Conservation (phyloP, 2,113 vertebrate genomes). For the Pterocles burchelli region DNA sequence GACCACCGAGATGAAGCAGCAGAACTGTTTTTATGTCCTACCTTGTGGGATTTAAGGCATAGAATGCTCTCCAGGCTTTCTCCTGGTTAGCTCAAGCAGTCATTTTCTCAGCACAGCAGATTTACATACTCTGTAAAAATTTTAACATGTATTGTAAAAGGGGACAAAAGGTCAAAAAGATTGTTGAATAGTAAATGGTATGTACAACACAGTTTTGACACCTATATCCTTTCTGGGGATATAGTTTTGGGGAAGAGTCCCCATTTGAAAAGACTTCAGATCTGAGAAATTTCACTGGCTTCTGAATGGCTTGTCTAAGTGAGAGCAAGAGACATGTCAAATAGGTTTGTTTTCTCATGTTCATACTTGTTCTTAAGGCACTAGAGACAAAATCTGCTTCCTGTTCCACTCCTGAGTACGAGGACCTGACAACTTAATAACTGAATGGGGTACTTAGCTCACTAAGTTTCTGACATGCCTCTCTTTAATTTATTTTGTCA, state of each 20-base stretch:
- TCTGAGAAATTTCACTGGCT: neutral
- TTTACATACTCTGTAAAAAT: neutral
- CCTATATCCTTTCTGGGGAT: neutral
- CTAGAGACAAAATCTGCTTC: neutral
- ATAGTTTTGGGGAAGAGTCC: neutral
- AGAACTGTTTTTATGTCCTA: neutral
- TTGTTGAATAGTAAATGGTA: neutral
- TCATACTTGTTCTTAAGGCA: neutral
- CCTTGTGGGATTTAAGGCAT: neutral
- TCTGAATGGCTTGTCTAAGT: neutral
- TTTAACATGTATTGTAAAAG: neutral
- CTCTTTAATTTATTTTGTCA: neutral
- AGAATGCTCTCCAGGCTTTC: neutral
- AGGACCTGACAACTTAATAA: constrained; percentile 16
- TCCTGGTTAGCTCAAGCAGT: neutral
- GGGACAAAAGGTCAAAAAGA: neutral
- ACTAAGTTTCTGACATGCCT: neutral
- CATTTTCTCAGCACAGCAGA: neutral
- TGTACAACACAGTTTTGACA: neutral
- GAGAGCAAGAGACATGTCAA: neutral
- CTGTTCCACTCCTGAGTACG: neutral
- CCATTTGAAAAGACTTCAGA: neutral
- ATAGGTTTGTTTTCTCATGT: neutral
- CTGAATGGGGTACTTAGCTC: neutral
- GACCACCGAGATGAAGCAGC: neutral